phyloP scores from a whole-genome alignment of 30 jellyfish, hydroid and myxozoan genomes.

The Aurelia sp. region DNA sequence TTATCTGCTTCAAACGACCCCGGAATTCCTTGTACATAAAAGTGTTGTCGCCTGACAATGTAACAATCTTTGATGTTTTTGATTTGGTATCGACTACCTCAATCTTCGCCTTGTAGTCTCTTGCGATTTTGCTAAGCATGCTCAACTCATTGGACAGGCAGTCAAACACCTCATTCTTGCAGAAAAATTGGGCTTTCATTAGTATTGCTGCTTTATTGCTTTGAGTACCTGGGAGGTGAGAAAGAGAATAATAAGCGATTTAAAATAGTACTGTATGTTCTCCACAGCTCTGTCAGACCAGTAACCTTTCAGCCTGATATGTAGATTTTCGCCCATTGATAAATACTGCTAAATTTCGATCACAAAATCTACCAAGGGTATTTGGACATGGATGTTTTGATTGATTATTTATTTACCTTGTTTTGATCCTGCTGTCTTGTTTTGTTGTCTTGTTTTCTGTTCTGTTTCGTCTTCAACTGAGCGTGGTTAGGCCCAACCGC shows the following conservation, averaged over 20 bases:
- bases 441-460: too few species aligned
- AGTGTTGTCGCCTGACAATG: conserved; percentile 18
- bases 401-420: too few species aligned
- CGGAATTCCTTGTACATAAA: conserved; percentile 7
- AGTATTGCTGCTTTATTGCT: conserved; percentile 1
- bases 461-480: too few species aligned
- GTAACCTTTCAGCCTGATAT: too few species aligned
- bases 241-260: background rate
- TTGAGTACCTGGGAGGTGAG: conserved; percentile 9
- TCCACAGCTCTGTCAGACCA: background rate
- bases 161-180: background rate
- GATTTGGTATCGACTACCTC: background rate
- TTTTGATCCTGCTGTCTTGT: too few species aligned
- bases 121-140: background rate
- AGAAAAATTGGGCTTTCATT: background rate
- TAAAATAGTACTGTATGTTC: background rate
- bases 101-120: conserved; percentile 1
- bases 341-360: too few species aligned
- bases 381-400: too few species aligned
- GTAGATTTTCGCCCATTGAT: too few species aligned
- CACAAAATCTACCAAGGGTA: too few species aligned
- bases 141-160: background rate
- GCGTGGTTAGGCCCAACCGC: too few species aligned
- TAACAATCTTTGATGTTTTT: background rate
- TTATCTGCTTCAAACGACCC: conserved; percentile 13